phyloP scores from a whole-genome alignment of 2,113 vertebrate genomes.

The Rhynchomys soricoides region DNA sequence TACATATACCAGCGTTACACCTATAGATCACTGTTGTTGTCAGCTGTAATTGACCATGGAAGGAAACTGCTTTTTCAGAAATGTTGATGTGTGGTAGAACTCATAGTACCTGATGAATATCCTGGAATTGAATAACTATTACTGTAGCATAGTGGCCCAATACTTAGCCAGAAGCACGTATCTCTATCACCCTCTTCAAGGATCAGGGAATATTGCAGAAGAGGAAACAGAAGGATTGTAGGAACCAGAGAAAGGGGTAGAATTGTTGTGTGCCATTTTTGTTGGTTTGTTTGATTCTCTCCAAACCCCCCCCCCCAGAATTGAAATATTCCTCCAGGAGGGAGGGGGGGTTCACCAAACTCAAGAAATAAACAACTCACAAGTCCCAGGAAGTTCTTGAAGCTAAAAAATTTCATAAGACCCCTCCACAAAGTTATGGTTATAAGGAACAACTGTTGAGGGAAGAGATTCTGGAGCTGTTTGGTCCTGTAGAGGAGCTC shows the following conservation, averaged over 20 bases:
- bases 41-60: not conserved
- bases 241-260: not conserved
- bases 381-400: not conserved
- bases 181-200: not conserved
- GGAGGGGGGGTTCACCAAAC: not conserved
- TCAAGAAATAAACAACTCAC: not conserved
- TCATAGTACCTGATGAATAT: not conserved
- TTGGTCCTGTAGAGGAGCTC: not conserved
- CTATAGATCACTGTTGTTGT: not conserved
- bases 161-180: not conserved
- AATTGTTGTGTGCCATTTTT: not conserved
- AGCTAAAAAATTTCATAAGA: not conserved
- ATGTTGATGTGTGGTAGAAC: not conserved
- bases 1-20: not conserved
- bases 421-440: not conserved
- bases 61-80: not conserved
- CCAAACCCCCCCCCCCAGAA: not conserved
- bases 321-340: not conserved
- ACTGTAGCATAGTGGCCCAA: not conserved
- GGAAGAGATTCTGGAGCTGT: not conserved
- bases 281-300: not conserved
- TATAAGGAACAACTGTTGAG: not conserved
- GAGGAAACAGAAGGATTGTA: not conserved
- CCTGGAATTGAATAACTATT: not conserved
- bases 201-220: not conserved